Evolutionary conservation across 1,140 invertebrate genomes (phyloP), one percentile per base, ranked within the genome.

Genomic region (Helicoverpa armigera): DNA sequence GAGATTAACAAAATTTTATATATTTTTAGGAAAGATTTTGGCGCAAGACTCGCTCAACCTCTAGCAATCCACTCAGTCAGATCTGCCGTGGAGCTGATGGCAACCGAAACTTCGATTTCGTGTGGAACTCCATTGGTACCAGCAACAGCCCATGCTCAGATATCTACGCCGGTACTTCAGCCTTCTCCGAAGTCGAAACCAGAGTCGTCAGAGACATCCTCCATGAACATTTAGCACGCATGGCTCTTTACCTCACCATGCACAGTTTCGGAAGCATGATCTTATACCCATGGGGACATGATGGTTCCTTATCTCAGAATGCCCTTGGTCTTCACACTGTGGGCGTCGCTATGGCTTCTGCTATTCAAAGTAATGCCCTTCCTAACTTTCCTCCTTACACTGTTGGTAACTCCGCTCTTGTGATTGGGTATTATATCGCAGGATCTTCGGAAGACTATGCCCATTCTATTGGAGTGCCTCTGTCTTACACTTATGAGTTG

Each of bases 121-220:
- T 95, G 72, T 97, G 96, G 96, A 94, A 93, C 92, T 93, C 90
- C 75, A 84, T 88, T 14, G 97, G 97, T 2, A 96, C 97, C 1
- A 97, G 96, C 54, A 92, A 86, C 2, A 93, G 95, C 82, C 96
- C 96, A 0, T 98, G 98, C 88, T 87, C 91, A 3, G 96, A 97
- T 1, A 96, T 95, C 2, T 98, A 96, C 89, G 96, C 96, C 29
- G 98, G 98, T 0, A 87, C 92, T 0, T 86, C 84, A 3, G 85
- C 97, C 1, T 98, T 98, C 86, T 98, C 97, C 0, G 98, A 98
- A 92, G 90, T 95, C 0, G 98, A 98, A 91, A 96, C 96, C 0
- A 89, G 87, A 29, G 95, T 96, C 12, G 90, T 97, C 0, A 89
- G 95, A 2, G 94, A 97, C 65, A 95, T 96, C 13, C 81, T 97